Base-by-base conservation (phyloP, 1,140 invertebrate genomes). In the Drosophila navojoa region DNA sequence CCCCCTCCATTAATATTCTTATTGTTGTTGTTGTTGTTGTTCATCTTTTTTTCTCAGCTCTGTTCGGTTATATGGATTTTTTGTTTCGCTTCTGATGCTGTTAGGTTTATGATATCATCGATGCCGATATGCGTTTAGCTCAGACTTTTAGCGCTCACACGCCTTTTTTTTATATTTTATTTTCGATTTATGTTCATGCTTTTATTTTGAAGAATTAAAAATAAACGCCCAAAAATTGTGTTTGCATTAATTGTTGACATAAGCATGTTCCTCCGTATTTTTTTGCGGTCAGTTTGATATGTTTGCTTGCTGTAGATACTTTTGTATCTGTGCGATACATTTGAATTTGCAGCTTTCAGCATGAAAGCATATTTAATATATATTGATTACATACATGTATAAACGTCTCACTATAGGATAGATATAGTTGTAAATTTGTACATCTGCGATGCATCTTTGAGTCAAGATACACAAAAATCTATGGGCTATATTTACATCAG, bases 91-190 rank as follows among this genome's bases (percentile, higher is more conserved):
- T 29, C 29, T 16, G 29, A 53, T 53, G 50, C 27, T 44, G 53
- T 10, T 35, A n/a, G 22, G 16, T 11, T 50, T 57, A 71, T 71
- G 69, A 71, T 71, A 71, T 71, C 69, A 71, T 64, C 69, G 45
- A 57, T 40, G 29, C 19, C 16, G 25, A 49, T 25, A 47, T 52
- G 22, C 27, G 27, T 47, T 16, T 11, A 9, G 13, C 25, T 35
- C 32, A 29, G 16, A n/a, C 27, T 52, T 47, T 11, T 3, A 29
- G 32, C 32, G 16, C 16, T 19, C 45, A 19, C 44, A 3, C 27
- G 40, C 10, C 4, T 11, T 29, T 5, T 25, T 22, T 1, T 22
- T 22, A 1, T 22, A 2, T 49, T 13, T 15, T 25, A 9, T 27
- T 42, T 19, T 27, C 22, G 69, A 71, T 64, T 71, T 71, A 64